Evolutionary conservation across 2,797 vertebrate species (phyloP).

Genomic region (Linurgus olivaceus): DNA sequence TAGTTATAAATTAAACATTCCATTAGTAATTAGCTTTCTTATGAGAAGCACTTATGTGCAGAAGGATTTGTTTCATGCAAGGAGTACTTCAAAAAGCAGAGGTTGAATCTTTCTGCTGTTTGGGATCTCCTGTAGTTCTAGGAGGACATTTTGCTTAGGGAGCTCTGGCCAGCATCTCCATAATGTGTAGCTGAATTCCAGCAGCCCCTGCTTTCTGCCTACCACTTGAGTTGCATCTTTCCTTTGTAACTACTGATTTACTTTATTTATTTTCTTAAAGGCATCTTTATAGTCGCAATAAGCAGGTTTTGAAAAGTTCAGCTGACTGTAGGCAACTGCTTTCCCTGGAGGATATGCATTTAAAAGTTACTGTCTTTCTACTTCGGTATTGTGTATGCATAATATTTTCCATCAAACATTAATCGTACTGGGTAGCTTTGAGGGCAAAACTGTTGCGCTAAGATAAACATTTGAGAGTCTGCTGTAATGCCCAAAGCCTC

Average conservation of each 20-base stretch:
- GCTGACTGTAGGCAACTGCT: background rate
- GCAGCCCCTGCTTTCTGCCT: background rate
- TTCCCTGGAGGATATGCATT: background rate
- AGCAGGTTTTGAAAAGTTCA: background rate
- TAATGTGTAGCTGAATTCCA: background rate
- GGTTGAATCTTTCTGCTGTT: background rate
- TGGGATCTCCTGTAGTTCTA: background rate
- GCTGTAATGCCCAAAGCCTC: conserved; percentile 45
- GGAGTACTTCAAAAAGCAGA: background rate
- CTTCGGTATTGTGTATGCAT: background rate
- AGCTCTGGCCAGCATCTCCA: background rate
- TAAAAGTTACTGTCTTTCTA: background rate
- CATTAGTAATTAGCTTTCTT: background rate
- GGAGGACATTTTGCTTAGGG: background rate
- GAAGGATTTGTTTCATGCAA: background rate
- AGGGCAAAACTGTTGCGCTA: conserved; percentile 10
- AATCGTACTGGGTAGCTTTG: background rate
- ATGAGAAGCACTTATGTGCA: background rate
- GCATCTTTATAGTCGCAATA: background rate
- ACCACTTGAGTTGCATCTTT: background rate
- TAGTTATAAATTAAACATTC: background rate
- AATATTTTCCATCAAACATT: background rate
- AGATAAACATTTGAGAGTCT: conserved; percentile 21
- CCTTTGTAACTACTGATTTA: background rate
- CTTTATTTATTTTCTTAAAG: background rate